phyloP scores from a whole-genome alignment of 1,140 invertebrate genomes.

The Aethina tumida region DNA sequence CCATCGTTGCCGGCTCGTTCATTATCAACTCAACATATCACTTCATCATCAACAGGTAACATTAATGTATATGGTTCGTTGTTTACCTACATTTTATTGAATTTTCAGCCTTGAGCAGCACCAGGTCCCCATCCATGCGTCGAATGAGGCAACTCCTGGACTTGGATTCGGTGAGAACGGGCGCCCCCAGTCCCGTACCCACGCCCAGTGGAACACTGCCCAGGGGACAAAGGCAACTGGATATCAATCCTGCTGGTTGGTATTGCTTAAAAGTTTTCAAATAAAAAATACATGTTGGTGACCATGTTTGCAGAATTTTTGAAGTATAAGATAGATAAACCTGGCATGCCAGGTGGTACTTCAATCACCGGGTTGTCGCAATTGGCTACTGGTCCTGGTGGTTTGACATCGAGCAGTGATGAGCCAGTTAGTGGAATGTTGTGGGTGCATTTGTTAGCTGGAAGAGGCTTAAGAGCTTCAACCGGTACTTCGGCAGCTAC shows the following conservation, averaged over 20 bases:
- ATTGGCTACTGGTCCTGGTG: conserved; percentile 30
- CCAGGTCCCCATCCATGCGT: conserved; percentile 60
- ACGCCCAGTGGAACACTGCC: conserved; percentile 68
- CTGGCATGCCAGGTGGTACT: conserved; percentile 40
- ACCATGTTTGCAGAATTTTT: conserved; percentile 60
- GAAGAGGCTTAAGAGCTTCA: conserved; percentile 73
- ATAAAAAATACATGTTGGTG: neutral
- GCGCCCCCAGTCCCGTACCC: conserved; percentile 52
- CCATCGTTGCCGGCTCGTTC: conserved; percentile 49
- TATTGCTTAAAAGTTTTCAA: conserved; percentile 1
- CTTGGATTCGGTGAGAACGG: conserved; percentile 46
- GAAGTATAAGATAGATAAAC: conserved; percentile 85
- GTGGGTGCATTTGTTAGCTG: conserved; percentile 83
- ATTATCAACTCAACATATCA: conserved; percentile 55
- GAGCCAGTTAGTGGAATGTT: conserved; percentile 78
- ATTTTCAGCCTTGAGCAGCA: conserved; percentile 34
- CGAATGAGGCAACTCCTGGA: conserved; percentile 72
- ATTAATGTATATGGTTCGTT: conserved; percentile 1
- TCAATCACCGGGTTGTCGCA: conserved; percentile 22
- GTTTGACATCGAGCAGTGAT: conserved; percentile 35
- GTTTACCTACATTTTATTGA: neutral
- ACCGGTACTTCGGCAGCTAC: conserved; percentile 54
- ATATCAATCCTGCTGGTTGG: conserved; percentile 76
- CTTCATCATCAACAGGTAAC: conserved; percentile 35
- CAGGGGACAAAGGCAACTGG: conserved; percentile 60